Percentiles rank a stretch among this genome's conserved stretches.
Evolutionary conservation across 2,113 vertebrate genomes (phyloP).

Genomic region (Agapornis roseicollis): DNA sequence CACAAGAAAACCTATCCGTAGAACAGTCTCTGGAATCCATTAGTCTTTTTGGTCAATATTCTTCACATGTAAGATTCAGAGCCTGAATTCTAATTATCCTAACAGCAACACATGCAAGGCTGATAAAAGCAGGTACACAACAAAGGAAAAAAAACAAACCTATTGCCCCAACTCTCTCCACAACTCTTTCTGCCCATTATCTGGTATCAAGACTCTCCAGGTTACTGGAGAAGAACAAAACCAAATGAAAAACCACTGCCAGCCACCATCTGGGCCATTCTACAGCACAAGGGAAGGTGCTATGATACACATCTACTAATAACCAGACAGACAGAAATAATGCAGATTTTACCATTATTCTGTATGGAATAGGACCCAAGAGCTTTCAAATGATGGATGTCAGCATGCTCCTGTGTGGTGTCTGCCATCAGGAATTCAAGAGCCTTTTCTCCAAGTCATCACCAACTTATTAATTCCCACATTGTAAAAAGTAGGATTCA

Average conservation of each 20-base stretch:
- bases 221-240: background rate
- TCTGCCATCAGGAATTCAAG: background rate
- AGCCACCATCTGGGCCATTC: background rate
- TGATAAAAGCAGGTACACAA: background rate
- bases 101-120: background rate
- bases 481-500: background rate
- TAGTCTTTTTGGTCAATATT: background rate
- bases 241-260: background rate
- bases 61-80: background rate
- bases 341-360: background rate
- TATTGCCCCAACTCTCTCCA: accelerated
- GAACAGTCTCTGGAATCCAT: background rate
- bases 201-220: background rate
- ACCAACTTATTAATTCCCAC: background rate
- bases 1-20: background rate
- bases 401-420: background rate
- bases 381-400: background rate
- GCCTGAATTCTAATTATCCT: background rate
- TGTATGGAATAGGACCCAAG: background rate
- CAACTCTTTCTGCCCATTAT: background rate
- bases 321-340: background rate
- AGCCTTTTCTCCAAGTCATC: background rate
- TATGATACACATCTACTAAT: background rate
- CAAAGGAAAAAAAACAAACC: background rate
- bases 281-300: background rate